Conservation (phyloP, 1,140 invertebrate genomes). For the Drosophila tropicalis region DNA sequence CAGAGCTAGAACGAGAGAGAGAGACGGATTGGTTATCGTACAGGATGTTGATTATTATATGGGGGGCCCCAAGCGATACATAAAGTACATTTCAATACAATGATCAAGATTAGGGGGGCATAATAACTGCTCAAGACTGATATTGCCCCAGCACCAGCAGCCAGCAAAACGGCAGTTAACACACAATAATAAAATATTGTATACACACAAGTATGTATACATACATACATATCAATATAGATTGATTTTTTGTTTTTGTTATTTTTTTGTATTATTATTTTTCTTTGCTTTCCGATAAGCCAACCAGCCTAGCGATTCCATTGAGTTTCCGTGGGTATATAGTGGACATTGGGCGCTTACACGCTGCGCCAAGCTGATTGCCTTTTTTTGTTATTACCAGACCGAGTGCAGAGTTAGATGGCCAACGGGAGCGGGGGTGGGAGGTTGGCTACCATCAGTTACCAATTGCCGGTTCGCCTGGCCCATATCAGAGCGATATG, state of each 20-base stretch:
- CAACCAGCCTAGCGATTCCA: constrained; percentile 9
- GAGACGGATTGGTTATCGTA: constrained; percentile 47
- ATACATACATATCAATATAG: not conserved
- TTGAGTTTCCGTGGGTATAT: constrained; percentile 27
- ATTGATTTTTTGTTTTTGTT: not conserved
- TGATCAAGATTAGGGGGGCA: constrained; percentile 63
- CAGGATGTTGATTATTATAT: constrained; percentile 70
- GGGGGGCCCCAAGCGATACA: constrained; percentile 27
- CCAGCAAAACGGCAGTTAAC: constrained; percentile 10
- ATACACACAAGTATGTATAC: not conserved
- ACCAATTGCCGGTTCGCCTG: not conserved
- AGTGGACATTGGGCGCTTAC: constrained; percentile 49
- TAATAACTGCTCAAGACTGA: constrained; percentile 53
- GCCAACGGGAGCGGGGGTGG: not conserved
- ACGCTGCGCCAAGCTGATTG: constrained; percentile 52
- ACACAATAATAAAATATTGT: constrained; percentile 66
- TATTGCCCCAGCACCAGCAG: constrained; percentile 36
- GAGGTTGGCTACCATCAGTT: not conserved
- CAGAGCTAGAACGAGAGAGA: not conserved
- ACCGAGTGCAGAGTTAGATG: not conserved
- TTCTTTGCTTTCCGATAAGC: constrained; percentile 50
- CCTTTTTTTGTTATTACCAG: not conserved
- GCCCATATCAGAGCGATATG: constrained; percentile 67
- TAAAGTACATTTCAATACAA: constrained; percentile 59
- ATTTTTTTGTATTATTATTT: constrained; percentile 17